phyloP scores from a whole-genome alignment of 2,888 invertebrate species.

The Cyclophora albipunctata region DNA sequence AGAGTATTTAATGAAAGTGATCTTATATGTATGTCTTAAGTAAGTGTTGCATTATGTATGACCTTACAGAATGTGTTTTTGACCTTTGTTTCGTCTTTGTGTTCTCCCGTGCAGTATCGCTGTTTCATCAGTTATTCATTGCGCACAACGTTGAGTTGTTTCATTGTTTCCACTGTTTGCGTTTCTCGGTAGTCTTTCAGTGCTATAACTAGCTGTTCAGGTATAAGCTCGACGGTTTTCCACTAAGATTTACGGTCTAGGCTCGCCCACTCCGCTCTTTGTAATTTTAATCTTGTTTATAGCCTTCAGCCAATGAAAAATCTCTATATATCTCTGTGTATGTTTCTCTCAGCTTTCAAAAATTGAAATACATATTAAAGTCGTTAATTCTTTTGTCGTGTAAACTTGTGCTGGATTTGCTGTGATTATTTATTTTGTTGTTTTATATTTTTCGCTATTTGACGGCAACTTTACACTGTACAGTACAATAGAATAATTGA shows the following conservation, averaged over 20 bases:
- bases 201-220: constrained; percentile 31
- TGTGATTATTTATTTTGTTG: too few species aligned
- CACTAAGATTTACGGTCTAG: constrained; percentile 36
- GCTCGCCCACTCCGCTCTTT: constrained; percentile 31
- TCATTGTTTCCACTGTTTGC: constrained; percentile 27
- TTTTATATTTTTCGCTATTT: too few species aligned
- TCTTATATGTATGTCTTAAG: too few species aligned
- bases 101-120: constrained; percentile 13
- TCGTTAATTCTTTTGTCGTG: constrained; percentile 18
- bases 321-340: constrained; percentile 19
- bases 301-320: constrained; percentile 27
- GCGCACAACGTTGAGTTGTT: constrained; percentile 16
- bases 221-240: constrained; percentile 21
- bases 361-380: constrained; percentile 23
- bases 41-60: too few species aligned
- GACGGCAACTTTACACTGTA: too few species aligned
- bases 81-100: constrained; percentile 19
- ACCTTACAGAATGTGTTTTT: constrained; percentile 11
- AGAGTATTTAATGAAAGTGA: too few species aligned
- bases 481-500: too few species aligned
- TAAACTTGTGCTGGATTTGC: constrained; percentile 2
- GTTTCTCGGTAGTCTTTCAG: constrained; percentile 24
- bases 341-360: constrained; percentile 24
- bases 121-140: constrained; percentile 26
- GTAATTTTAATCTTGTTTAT: constrained; percentile 62